Evolutionary conservation across 1,140 invertebrate genomes (phyloP).

Genomic region (Spodoptera litura): DNA sequence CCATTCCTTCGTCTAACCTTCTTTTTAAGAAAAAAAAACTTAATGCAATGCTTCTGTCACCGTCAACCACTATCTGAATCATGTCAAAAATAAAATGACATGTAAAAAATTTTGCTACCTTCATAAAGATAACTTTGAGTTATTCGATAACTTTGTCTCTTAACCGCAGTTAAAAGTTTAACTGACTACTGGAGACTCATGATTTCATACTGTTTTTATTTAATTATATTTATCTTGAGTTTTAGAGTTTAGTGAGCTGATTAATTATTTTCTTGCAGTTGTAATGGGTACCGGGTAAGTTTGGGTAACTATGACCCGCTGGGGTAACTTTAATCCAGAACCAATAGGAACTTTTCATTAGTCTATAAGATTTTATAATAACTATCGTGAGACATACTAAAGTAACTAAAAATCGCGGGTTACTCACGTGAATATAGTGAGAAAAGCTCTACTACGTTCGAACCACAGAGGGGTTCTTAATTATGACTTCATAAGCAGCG

Average conservation of each 20-base stretch:
- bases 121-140: conserved; percentile 12
- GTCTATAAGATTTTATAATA: too few species aligned
- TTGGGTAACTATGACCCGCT: too few species aligned
- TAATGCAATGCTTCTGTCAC: conserved; percentile 81
- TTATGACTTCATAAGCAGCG: too few species aligned
- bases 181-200: conserved; percentile 15
- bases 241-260: neutral
- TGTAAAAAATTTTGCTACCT: conserved; percentile 70
- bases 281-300: too few species aligned
- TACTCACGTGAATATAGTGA: too few species aligned
- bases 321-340: too few species aligned
- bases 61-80: conserved; percentile 72
- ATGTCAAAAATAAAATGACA: conserved; percentile 56
- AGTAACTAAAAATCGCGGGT: too few species aligned
- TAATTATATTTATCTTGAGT: neutral
- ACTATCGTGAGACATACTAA: too few species aligned
- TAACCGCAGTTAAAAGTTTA: conserved; percentile 11
- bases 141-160: conserved; percentile 36
- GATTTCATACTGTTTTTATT: neutral
- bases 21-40: conserved; percentile 54
- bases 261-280: too few species aligned
- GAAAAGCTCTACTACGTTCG: too few species aligned
- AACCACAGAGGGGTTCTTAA: too few species aligned
- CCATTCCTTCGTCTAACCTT: neutral
- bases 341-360: too few species aligned